These are phyloP conservation scores for Takifugu flavidus DNA, from an alignment of 2,113 vertebrate genomes.

Conservation along the genomic window DNA sequence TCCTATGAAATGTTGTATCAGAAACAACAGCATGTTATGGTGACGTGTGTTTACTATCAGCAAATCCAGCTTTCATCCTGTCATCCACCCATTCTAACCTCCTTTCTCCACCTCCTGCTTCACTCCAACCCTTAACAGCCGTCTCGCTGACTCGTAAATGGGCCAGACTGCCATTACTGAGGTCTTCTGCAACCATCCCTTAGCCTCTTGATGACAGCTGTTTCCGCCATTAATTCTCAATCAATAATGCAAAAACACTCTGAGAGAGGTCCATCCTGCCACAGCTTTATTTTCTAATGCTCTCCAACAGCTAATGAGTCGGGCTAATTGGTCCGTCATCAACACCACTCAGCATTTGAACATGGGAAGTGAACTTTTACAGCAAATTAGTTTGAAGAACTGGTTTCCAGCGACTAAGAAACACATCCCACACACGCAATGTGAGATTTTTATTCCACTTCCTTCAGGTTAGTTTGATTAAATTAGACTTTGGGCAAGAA, in stretches of 20 bases:
- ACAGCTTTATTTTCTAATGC: conserved; percentile 65
- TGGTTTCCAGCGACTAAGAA: conserved; percentile 31
- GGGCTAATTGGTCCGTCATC: conserved; percentile 66
- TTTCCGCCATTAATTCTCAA: conserved; percentile 73
- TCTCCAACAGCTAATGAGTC: conserved; percentile 64
- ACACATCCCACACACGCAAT: neutral
- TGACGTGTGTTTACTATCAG: neutral
- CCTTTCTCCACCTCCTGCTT: conserved; percentile 16
- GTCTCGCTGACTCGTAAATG: conserved; percentile 59
- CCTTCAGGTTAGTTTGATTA: no score
- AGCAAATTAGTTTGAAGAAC: conserved; percentile 27
- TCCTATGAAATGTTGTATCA: no score
- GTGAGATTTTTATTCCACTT: no score
- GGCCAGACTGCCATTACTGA: conserved; percentile 63
- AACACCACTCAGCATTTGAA: conserved; percentile 53
- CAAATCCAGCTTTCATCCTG: conserved; percentile 12
- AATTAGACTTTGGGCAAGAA: no score
- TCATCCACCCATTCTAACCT: conserved; percentile 13
- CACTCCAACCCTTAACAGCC: conserved; percentile 47
- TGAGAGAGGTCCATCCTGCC: conserved; percentile 60
- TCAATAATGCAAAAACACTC: conserved; percentile 71
- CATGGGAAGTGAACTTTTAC: conserved; percentile 53
- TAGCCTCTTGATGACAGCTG: conserved; percentile 66
- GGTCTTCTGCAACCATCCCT: conserved; percentile 59
- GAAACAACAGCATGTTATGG: no score